Evolutionary conservation across 2,797 vertebrate species (phyloP).

Genomic region (Lateolabrax maculatus): DNA sequence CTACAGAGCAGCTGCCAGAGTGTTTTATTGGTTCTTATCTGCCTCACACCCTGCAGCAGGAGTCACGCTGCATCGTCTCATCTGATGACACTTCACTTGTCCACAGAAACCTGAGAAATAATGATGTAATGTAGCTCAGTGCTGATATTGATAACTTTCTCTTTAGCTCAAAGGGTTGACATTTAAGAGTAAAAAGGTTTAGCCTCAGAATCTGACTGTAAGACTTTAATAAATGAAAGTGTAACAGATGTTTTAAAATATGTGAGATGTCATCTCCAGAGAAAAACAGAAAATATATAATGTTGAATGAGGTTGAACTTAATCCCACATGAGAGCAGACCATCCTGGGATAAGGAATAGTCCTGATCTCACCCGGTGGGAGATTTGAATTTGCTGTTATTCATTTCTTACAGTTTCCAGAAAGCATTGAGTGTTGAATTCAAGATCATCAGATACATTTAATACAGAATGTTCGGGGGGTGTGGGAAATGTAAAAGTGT

Average conservation of each 20-base stretch:
- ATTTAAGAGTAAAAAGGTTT: slow-evolving; percentile 1
- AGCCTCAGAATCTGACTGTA: background rate
- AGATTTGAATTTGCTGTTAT: no score
- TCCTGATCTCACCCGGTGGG: no score
- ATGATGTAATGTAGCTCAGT: background rate
- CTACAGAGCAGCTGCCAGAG: background rate
- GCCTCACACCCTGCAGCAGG: slow-evolving; percentile 6
- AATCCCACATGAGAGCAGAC: no score
- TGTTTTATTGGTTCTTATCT: slow-evolving; percentile 18
- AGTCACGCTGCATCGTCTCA: slow-evolving; percentile 27
- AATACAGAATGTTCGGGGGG: no score
- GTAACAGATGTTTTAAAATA: background rate
- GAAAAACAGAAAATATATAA: no score
- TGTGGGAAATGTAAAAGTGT: no score
- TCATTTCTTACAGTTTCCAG: no score
- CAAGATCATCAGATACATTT: no score
- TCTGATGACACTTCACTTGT: slow-evolving; percentile 16
- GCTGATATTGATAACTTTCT: slow-evolving; percentile 9
- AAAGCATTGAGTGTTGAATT: no score
- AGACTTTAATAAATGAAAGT: background rate
- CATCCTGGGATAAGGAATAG: no score
- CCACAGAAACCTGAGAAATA: slow-evolving; percentile 18
- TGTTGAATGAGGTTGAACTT: no score
- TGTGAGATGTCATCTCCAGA: no score
- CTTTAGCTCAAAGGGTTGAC: slow-evolving; percentile 4